These are phyloP conservation scores for Cenopis cana DNA, from an alignment of 2,888 invertebrate species.

Conservation along the genomic window DNA sequence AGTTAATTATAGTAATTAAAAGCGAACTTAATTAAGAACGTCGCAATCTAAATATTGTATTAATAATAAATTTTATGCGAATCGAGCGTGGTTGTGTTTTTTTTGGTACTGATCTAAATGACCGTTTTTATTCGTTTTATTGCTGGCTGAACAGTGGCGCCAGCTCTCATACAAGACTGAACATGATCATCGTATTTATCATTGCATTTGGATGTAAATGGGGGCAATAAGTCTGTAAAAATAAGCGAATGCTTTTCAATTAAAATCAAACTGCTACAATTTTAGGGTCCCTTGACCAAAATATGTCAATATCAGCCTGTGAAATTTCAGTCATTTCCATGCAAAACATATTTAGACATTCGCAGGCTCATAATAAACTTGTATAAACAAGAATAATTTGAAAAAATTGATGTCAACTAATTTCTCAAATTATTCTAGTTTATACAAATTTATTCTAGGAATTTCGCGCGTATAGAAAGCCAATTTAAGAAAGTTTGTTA, in stretches of 20 bases:
- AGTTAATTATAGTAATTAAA: constrained; percentile 66
- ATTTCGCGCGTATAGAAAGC: too few relatives aligned
- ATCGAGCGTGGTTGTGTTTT: background rate
- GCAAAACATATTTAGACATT: too few relatives aligned
- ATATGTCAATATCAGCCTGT: background rate
- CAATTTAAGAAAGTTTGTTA: too few relatives aligned
- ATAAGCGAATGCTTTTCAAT: constrained; percentile 18
- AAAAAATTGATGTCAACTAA: too few relatives aligned
- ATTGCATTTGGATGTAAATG: constrained; percentile 23
- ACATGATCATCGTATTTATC: constrained; percentile 26
- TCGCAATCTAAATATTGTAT: constrained; percentile 33
- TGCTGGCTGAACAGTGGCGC: constrained; percentile 22
- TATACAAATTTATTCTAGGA: too few relatives aligned
- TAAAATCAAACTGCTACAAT: constrained; percentile 5
- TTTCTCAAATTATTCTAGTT: too few relatives aligned
- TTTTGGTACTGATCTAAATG: constrained; percentile 2
- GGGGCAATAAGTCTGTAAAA: constrained; percentile 13
- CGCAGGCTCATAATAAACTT: too few relatives aligned
- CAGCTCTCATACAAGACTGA: constrained; percentile 3
- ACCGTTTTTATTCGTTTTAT: constrained; percentile 13
- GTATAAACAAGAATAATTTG: too few relatives aligned
- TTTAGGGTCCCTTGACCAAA: background rate
- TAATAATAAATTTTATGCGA: constrained; percentile 27
- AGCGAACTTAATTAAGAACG: constrained; percentile 49
- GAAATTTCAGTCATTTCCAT: too few relatives aligned